Conservation (phyloP, 2,888 invertebrate genomes). For the Lasioglossum zephyrum region DNA sequence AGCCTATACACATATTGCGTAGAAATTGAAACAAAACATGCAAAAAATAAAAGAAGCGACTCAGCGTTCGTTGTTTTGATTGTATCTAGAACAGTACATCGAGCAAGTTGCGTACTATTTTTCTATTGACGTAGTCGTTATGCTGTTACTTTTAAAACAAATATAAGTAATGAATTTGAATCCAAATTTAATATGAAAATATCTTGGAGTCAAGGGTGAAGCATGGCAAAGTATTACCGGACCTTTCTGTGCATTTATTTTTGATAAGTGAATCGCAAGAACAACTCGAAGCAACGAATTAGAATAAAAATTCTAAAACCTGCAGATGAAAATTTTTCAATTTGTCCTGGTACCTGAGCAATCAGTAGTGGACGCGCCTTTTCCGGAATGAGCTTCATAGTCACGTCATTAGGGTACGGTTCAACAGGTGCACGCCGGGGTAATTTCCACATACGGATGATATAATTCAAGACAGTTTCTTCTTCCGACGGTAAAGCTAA, state of each 20-base stretch:
- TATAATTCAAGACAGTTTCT: constrained; percentile 72
- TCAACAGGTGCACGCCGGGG: constrained; percentile 69
- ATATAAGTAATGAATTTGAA: not conserved
- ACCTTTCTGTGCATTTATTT: not conserved
- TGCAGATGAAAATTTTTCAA: not conserved
- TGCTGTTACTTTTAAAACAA: too few species aligned
- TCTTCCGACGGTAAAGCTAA: constrained; percentile 72
- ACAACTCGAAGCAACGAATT: not conserved
- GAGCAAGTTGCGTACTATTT: not conserved
- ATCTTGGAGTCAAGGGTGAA: too few species aligned
- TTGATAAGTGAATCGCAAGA: not conserved
- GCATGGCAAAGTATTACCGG: not conserved
- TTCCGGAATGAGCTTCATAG: not conserved
- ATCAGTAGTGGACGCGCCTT: not conserved
- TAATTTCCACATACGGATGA: constrained; percentile 56
- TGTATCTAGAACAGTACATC: not conserved
- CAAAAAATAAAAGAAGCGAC: not conserved
- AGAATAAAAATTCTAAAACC: not conserved
- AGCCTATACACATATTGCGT: not conserved
- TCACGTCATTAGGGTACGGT: constrained; percentile 52
- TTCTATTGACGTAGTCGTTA: not conserved
- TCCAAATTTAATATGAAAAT: not conserved
- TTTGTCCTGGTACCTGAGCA: not conserved
- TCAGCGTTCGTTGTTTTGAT: not conserved
- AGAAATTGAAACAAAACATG: not conserved